Conservation (phyloP, 2,113 vertebrate species). For the Ptilorrhoa leucosticta region DNA sequence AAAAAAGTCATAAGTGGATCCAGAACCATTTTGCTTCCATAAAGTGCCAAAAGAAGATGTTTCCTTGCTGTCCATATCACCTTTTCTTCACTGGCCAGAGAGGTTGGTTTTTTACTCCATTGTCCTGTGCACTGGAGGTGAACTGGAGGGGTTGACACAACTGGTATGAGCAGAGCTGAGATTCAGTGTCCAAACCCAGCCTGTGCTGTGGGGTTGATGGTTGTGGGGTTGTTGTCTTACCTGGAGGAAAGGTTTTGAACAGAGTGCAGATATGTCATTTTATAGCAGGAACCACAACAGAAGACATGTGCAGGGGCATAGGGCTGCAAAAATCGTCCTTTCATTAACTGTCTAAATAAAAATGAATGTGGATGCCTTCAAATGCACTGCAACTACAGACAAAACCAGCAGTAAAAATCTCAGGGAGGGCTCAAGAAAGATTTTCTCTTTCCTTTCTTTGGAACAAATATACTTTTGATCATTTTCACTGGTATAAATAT, state of each 20-base stretch:
- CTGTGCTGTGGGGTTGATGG: fast-evolving
- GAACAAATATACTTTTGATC: not conserved
- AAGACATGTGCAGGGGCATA: not conserved
- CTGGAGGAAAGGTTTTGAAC: not conserved
- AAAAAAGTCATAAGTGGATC: not conserved
- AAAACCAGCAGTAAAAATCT: not conserved
- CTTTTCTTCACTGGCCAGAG: not conserved
- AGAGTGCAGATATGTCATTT: not conserved
- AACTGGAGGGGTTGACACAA: not conserved
- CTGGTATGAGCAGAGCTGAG: not conserved
- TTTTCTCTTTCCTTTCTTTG: not conserved
- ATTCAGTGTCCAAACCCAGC: not conserved
- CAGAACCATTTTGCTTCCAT: not conserved
- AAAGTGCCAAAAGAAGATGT: not conserved
- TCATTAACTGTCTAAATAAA: not conserved
- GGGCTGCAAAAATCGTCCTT: not conserved
- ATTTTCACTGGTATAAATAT: not conserved
- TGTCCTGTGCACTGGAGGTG: not conserved
- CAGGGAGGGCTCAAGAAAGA: not conserved
- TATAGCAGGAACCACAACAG: not conserved
- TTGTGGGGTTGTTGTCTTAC: not conserved
- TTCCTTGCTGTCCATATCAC: not conserved
- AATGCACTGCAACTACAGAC: not conserved
- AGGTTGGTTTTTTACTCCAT: not conserved
- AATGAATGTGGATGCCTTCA: not conserved